Evolutionary conservation across 2,113 vertebrate genomes (phyloP).

Genomic region (Cepphus grylle): DNA sequence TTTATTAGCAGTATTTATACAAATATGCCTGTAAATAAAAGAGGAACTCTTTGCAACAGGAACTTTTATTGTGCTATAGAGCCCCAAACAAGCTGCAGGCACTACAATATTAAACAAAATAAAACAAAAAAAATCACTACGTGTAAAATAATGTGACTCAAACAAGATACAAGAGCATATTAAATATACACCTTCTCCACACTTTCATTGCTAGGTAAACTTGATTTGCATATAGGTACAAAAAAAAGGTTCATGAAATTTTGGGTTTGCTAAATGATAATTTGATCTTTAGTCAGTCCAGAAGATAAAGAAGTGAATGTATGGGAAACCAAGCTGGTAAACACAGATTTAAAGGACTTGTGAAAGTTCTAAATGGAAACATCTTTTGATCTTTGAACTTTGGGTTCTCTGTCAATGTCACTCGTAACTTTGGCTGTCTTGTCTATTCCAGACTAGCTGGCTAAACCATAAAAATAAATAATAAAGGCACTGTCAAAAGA

Average conservation of each 20-base stretch:
- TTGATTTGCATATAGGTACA: background rate
- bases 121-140: background rate
- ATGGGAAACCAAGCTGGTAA: background rate
- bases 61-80: background rate
- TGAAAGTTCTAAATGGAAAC: background rate
- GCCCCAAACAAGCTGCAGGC: background rate
- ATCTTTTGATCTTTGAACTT: background rate
- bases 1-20: background rate
- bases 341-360: background rate
- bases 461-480: background rate
- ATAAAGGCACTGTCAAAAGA: background rate
- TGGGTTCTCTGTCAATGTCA: background rate
- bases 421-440: background rate
- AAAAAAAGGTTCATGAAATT: background rate
- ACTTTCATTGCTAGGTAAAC: background rate
- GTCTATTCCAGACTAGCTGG: background rate
- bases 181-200: background rate
- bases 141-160: background rate
- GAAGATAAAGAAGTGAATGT: background rate
- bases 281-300: background rate
- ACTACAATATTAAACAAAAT: background rate
- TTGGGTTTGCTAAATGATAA: background rate
- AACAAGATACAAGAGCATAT: background rate
- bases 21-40: background rate
- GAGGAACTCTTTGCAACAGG: background rate